These are phyloP conservation scores for Cygnus atratus DNA, from an alignment of 2,113 vertebrate genomes.

Conservation along the genomic window DNA sequence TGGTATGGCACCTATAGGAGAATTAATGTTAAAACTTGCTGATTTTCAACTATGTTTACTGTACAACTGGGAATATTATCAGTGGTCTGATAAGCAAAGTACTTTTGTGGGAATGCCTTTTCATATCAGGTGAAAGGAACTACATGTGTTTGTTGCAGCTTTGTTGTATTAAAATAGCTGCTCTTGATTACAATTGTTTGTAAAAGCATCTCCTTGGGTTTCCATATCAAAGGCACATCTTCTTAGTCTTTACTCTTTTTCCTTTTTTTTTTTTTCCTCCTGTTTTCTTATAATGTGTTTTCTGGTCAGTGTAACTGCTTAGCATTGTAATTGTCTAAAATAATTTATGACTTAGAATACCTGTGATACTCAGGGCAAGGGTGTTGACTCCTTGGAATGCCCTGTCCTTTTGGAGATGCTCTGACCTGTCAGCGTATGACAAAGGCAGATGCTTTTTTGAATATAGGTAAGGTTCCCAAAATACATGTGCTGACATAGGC, in stretches of 20 bases:
- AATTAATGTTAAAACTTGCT: not conserved
- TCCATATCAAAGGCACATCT: not conserved
- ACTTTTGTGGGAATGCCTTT: not conserved
- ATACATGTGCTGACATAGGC: not conserved
- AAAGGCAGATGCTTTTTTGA: not conserved
- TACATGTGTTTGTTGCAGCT: not conserved
- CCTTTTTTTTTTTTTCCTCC: not conserved
- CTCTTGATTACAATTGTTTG: not conserved
- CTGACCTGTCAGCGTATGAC: not conserved
- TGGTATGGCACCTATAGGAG: not conserved
- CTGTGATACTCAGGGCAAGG: not conserved
- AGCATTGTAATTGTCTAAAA: not conserved
- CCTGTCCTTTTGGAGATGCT: not conserved
- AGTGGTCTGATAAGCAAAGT: not conserved
- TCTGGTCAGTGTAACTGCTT: not conserved
- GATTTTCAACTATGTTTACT: not conserved
- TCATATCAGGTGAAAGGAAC: not conserved
- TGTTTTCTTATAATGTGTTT: not conserved
- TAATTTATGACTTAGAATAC: not conserved
- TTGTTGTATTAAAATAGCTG: not conserved
- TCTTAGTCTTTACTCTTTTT: not conserved
- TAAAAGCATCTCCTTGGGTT: not conserved
- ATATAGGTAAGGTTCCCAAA: not conserved
- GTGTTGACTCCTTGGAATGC: not conserved
- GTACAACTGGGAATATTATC: not conserved